Base-by-base conservation (phyloP, 2,888 invertebrate species). In the Rhagophthalmus giganteus region DNA sequence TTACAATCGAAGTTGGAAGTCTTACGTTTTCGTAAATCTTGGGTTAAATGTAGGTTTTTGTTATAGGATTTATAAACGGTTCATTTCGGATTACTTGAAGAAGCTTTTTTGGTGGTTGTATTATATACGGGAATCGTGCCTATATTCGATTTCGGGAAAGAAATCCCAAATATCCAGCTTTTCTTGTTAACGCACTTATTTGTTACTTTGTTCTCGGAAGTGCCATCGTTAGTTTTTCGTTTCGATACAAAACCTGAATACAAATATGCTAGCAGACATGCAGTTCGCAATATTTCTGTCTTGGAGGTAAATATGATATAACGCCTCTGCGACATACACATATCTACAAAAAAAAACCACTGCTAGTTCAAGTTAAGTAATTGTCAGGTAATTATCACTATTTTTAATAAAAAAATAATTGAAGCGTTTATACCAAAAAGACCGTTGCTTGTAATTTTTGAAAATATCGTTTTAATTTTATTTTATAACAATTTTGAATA, bases 231-330 rank as follows among this genome's bases (percentile, higher is more conserved):
- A 28, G 20, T 15, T 16, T 39, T 28, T 15, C 6, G n/a, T 16
- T 3, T 20, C 20, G 20, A 20, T 24, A 11, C 10, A 35, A 24
- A 12, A 24, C 12, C 25, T 26, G 34, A 20, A 34, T 34, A 34
- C 15, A 30, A 30, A 30, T 30, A 30, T 30, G 7, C 3, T 8
- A 13, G 7, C 8, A 30, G 8, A 8, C 4, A 20, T 5, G 3
- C 3, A 20, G 7, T 7, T 45, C 39, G 44, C 45, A 51, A 51
- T 51, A 51, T 46, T 46, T 20, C 26, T 27, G 38, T 45, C 33
- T 51, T 45, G 24, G 14, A 45, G 51, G 34, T 46, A 34, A 40
- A 51, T 44, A 13, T 51, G 45, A 45, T 38, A 20, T 42, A 37
- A n/a, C n/a, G n/a, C n/a, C n/a, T n/a, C n/a, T n/a, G n/a, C n/a